phyloP scores from a whole-genome alignment of 2,888 invertebrate species.

The Luperina nickerlii region DNA sequence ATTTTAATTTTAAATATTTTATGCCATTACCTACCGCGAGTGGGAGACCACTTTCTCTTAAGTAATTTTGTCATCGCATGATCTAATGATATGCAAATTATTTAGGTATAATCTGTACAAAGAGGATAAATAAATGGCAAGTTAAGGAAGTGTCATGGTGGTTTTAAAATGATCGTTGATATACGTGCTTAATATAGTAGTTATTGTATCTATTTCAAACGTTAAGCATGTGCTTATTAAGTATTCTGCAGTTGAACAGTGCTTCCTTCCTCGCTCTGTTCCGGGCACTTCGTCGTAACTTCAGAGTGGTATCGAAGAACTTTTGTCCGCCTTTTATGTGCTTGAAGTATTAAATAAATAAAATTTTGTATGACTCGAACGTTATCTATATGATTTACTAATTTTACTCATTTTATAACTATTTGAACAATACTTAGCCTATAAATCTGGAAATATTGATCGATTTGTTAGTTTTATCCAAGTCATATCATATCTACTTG shows the following conservation, averaged over 20 bases:
- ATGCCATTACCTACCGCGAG: constrained; percentile 65
- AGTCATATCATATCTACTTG: not conserved
- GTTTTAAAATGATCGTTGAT: constrained; percentile 43
- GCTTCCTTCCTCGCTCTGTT: constrained; percentile 72
- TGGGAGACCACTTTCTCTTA: constrained; percentile 77
- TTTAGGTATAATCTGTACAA: constrained; percentile 32
- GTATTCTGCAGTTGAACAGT: constrained; percentile 65
- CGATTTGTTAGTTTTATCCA: not conserved
- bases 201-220: constrained; percentile 54
- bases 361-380: constrained; percentile 3
- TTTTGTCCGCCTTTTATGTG: not conserved
- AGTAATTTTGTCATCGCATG: constrained; percentile 61
- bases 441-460: not conserved
- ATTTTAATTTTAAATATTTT: constrained; percentile 77
- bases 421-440: not conserved
- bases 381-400: not conserved
- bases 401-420: not conserved
- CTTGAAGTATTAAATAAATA: too few species aligned
- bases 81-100: constrained; percentile 58
- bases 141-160: constrained; percentile 52
- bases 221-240: constrained; percentile 63
- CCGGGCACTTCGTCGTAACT: constrained; percentile 53
- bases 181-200: constrained; percentile 61
- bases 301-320: constrained; percentile 26
- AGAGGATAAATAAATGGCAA: constrained; percentile 51